phyloP scores from a whole-genome alignment of 2,888 invertebrate species.

The Agrilus mali region DNA sequence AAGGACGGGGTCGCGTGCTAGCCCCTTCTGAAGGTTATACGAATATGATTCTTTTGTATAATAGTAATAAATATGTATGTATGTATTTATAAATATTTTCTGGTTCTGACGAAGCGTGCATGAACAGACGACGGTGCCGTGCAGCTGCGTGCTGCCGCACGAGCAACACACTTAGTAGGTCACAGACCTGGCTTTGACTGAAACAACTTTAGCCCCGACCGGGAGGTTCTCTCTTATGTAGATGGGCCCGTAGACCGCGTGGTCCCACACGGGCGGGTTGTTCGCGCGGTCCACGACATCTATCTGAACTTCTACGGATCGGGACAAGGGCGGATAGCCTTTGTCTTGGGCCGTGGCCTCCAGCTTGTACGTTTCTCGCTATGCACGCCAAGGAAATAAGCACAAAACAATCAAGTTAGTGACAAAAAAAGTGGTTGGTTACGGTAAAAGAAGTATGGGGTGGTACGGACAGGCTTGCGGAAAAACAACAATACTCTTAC shows the following conservation, averaged over 20 bases:
- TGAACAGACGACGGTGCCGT: constrained; percentile 35
- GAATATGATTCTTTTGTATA: constrained; percentile 15
- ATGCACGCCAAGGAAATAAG: constrained; percentile 17
- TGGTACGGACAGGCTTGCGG: constrained; percentile 17
- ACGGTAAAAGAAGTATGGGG: constrained; percentile 18
- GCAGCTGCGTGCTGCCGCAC: constrained; percentile 33
- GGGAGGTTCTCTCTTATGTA: constrained; percentile 96
- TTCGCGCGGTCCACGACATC: constrained; percentile 96
- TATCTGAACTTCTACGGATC: constrained; percentile 96
- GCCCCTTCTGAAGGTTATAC: constrained; percentile 41
- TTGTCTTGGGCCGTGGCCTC: constrained; percentile 98
- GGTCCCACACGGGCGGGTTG: constrained; percentile 96
- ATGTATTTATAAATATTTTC: constrained; percentile 1
- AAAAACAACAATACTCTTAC: constrained; percentile 3
- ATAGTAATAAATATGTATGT: not conserved
- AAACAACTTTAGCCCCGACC: constrained; percentile 95
- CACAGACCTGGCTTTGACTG: constrained; percentile 97
- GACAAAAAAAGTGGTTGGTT: too few relatives aligned
- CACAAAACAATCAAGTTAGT: too few relatives aligned
- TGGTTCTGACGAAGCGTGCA: constrained; percentile 31
- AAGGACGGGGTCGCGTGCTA: constrained; percentile 46
- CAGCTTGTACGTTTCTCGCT: constrained; percentile 97
- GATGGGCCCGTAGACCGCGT: constrained; percentile 92
- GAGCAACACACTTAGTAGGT: constrained; percentile 22
- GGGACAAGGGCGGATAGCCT: constrained; percentile 88